A percentile compares a stretch with the other conserved stretches of the same genome.
Conservation (phyloP, 2,113 vertebrate species). For the Podarcis raffonei region DNA sequence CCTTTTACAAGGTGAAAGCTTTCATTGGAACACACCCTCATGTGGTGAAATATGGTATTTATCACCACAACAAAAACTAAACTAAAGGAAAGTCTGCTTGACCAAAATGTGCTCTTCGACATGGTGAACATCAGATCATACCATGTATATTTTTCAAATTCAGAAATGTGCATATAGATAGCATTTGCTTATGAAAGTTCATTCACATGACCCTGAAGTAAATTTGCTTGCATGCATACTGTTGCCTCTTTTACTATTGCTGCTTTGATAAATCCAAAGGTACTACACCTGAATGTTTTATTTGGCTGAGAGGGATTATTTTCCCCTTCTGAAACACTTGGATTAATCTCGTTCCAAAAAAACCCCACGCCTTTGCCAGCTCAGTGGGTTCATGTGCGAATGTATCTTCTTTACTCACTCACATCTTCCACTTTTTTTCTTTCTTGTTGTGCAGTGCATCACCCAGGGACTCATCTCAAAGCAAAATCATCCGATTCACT, state of each 20-base stretch:
- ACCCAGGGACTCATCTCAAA: slow-evolving; percentile 93
- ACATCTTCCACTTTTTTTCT: slow-evolving; percentile 76
- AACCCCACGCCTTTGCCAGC: not conserved
- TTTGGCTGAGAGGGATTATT: not conserved
- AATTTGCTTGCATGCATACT: not conserved
- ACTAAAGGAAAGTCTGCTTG: not conserved
- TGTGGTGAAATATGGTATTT: slow-evolving; percentile 9
- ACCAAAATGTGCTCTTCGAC: not conserved
- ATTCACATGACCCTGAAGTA: not conserved
- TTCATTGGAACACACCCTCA: not conserved
- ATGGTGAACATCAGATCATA: not conserved
- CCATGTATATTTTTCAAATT: not conserved
- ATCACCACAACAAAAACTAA: not conserved
- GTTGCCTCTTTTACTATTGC: not conserved
- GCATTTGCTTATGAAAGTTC: not conserved
- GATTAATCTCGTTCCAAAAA: not conserved
- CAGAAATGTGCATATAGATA: not conserved
- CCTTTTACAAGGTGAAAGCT: not conserved
- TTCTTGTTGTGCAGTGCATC: slow-evolving; percentile 78
- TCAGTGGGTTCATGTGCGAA: slow-evolving; percentile 37
- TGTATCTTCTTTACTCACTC: slow-evolving; percentile 70
- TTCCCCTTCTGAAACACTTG: slow-evolving; percentile 6
- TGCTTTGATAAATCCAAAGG: not conserved
- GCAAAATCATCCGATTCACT: slow-evolving; percentile 97
- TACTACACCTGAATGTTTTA: not conserved